Base-by-base conservation (phyloP, 2,113 vertebrate species). In the Cyprinus carpio region DNA sequence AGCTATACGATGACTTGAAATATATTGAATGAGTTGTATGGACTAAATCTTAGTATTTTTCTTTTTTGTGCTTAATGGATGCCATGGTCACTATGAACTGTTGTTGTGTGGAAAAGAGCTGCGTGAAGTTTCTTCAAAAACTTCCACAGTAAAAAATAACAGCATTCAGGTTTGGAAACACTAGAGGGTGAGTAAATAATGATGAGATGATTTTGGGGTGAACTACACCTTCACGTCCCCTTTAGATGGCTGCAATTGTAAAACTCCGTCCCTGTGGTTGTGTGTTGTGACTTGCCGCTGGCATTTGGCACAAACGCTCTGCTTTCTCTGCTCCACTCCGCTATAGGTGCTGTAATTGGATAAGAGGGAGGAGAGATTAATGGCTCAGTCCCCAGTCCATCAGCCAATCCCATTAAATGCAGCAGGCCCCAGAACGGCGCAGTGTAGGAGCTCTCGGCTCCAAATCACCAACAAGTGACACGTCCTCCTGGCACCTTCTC, bases 311-410 rank as follows among this genome's bases (percentile, higher is more conserved):
- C 34, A 64, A 75, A 65, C 84, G 67, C 83, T 51, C 51, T 56
- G 58, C 43, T 82, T 82, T n/a, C 46, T 82, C 85, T 75, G 84
- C 85, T 62, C 87, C 88, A 71, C 83, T 87, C 85, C 84, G 54
- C 87, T 86, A 46, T 88, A 90, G 90, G 91, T 92, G 89, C 85
- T 87, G 83, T 89, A 88, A 93, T 88, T 91, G 89, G 91, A 93
- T 92, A 89, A 90, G 27, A 78, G 54, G 88, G 89, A 92, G 23
- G 29, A 83, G 76, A 81, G 84, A 86, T 92, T 90, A 93, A 91
- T 89, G 84, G 84, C 89, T 90, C 89, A 77, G 87, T 88, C 85
- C 83, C 46, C 85, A 86, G 85, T 81, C 87, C 89, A 87, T 56
- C 86, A 84, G 89, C 86, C 90, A 88, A 91, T 92, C 90, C 91